Base-by-base conservation (phyloP, 2,113 vertebrate species). In the Microcebus ravelobensis region DNA sequence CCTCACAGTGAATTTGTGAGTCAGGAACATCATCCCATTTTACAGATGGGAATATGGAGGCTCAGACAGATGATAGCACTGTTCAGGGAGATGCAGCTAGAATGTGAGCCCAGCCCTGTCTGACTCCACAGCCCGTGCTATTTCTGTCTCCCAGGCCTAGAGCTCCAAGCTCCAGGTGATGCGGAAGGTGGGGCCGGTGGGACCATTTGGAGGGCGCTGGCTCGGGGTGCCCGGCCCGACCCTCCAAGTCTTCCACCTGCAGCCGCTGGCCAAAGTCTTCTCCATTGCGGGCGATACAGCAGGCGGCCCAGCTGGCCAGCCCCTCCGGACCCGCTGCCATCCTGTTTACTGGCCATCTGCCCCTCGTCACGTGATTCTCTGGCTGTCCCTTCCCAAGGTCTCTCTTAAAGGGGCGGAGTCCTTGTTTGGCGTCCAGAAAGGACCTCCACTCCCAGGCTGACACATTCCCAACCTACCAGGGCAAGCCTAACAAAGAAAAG, bases 291-390 rank as follows among this genome's bases (percentile, higher is more conserved):
- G 73, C 52, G 71, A 67, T 42, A 31, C 48, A 68, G 88, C 95
- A 89, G 82, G 39, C 25, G 5, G 91, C 65, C 68, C 81, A 23
- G 85, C 71, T 71, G 96, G 81, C 39, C 15, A 5, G 14, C 80
- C 68, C 80, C 73, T 20, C 36, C 68, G 39, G 29, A 36, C 92
- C 79, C 39, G 2, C 89, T 45, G 88, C 85, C 92, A 4, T 77
- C 71, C 90, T 81, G 31, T 90, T 86, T 39, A 67, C 85, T 83
- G 71, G 85, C 92, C 95, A 96, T 97, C 96, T 96, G 96, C 90
- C 87, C 83, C 50, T 92, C 55, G 8, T 76, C 79, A 71, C 87
- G 55, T 61, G 57, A 45, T 34, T 84, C 88, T 94, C 87, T 52
- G 25, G 34, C 55, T 83, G 68, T 61, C 90, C 55, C 25, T 86